phyloP scores from a whole-genome alignment of 64 coral and sea anemone species.

The Montipora cactus region DNA sequence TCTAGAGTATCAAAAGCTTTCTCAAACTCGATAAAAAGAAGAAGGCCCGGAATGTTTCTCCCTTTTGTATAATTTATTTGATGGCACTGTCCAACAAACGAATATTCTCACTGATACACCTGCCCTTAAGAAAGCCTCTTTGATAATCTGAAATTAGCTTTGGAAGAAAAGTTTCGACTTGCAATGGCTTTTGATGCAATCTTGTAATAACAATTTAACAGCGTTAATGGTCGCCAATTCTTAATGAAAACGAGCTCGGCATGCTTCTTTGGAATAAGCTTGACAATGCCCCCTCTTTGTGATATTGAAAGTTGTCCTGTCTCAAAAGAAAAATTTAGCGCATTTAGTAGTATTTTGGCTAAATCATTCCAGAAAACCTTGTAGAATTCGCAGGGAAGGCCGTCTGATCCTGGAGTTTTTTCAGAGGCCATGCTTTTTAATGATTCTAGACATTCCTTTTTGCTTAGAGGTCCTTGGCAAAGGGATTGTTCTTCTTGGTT shows the following conservation, averaged over 20 bases:
- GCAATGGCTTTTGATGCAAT: too few relatives aligned
- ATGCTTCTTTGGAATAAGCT: background rate
- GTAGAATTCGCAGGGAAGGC: background rate
- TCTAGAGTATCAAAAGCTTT: too few relatives aligned
- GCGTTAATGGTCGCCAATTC: slow-evolving; percentile 3
- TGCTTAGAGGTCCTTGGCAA: background rate
- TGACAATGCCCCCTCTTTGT: too few relatives aligned
- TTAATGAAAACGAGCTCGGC: background rate
- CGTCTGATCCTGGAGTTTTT: background rate
- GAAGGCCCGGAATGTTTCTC: too few relatives aligned
- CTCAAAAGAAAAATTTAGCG: too few relatives aligned
- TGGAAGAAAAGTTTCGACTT: too few relatives aligned
- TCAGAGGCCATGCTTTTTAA: background rate
- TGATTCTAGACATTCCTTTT: background rate
- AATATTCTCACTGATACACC: slow-evolving; percentile 4
- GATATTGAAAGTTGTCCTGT: too few relatives aligned
- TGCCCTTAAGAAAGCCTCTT: background rate
- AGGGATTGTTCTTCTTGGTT: too few relatives aligned
- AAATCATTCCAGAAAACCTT: background rate
- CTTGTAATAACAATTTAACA: background rate
- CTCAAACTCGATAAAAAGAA: too few relatives aligned
- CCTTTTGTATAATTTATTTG: too few relatives aligned
- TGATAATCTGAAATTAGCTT: too few relatives aligned
- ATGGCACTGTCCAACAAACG: background rate
- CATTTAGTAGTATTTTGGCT: background rate